Percentiles rank a stretch among this genome's conserved stretches.
phyloP scores from a whole-genome alignment of 2,113 vertebrate species.

The Tapirus terrestris region DNA sequence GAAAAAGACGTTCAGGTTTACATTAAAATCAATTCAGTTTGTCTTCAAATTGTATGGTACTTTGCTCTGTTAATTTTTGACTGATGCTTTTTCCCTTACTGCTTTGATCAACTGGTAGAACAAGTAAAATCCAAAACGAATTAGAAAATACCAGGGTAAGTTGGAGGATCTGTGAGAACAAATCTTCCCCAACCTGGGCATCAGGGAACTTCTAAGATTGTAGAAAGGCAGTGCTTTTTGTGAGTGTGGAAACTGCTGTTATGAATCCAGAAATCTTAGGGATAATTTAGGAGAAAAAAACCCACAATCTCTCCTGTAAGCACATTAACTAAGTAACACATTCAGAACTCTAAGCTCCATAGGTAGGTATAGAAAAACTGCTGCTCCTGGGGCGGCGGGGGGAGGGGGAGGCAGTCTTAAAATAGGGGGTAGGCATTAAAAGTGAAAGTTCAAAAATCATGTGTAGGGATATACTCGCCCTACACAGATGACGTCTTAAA shows the following conservation, averaged over 20 bases:
- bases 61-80: not conserved
- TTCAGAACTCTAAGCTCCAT: not conserved
- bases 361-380: not conserved
- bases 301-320: not conserved
- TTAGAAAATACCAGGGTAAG: not conserved
- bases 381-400: no score
- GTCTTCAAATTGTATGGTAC: not conserved
- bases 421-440: not conserved
- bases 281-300: not conserved
- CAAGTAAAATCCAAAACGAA: not conserved
- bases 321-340: not conserved
- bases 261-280: not conserved
- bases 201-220: not conserved
- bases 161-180: not conserved
- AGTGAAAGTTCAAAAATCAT: not conserved
- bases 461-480: not conserved
- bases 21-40: not conserved
- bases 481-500: not conserved
- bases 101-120: not conserved
- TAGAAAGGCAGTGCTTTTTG: not conserved
- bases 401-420: not conserved
- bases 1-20: not conserved
- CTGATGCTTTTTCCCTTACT: not conserved
- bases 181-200: not conserved
- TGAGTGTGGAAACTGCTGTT: not conserved